These are phyloP conservation scores for Leuctra nigra DNA, from an alignment of 2,888 invertebrate species.

Conservation along the genomic window DNA sequence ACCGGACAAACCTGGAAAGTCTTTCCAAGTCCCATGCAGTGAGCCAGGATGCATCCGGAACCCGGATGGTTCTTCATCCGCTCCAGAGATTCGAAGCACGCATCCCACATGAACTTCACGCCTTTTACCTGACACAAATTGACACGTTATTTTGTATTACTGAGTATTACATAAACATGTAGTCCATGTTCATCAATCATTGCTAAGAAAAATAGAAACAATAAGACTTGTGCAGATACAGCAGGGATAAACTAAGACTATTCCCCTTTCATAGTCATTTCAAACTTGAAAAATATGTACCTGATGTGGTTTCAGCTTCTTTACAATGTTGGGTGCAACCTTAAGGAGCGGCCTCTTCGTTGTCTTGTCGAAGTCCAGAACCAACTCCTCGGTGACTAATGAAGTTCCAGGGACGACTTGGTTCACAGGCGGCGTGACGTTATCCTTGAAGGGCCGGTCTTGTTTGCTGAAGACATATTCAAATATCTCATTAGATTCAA, in stretches of 20 bases:
- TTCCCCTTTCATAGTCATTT: no score
- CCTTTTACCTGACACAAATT: conserved; percentile 55
- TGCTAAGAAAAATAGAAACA: no score
- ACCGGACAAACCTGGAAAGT: conserved; percentile 80
- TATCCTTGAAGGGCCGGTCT: no score
- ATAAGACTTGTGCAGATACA: no score
- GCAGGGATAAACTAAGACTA: no score
- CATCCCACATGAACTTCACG: conserved; percentile 93
- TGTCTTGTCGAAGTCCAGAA: conserved; percentile 78
- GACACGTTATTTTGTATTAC: no score
- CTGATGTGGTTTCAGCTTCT: conserved; percentile 87
- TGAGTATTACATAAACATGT: background rate
- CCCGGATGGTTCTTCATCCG: conserved; percentile 62
- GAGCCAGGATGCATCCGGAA: conserved; percentile 90
- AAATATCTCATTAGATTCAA: no score
- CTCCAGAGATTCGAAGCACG: conserved; percentile 81
- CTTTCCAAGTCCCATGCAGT: conserved; percentile 97
- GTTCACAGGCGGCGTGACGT: no score
- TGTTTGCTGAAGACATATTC: no score
- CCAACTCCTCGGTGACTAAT: conserved; percentile 54
- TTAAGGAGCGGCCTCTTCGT: conserved; percentile 73
- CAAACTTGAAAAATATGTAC: no score
- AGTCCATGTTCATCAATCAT: no score
- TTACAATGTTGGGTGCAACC: conserved; percentile 68
- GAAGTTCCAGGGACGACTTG: conserved; percentile 58